Conservation (phyloP, 2,113 vertebrate species). For the Lota lota region DNA sequence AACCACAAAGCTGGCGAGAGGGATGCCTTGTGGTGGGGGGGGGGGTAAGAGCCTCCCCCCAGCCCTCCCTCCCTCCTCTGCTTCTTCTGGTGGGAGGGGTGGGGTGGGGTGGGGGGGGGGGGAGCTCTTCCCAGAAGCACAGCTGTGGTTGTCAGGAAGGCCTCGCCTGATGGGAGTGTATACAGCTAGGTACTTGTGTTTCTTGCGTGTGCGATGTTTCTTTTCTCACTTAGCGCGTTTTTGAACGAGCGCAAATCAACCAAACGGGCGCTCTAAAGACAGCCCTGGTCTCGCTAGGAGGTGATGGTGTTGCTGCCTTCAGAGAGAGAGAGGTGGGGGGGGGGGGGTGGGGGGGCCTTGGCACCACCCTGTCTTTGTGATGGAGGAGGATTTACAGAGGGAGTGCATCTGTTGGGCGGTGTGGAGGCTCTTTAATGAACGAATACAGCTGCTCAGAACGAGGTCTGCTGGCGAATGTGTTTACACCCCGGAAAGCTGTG, state of each 20-base stretch:
- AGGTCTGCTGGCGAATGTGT: constrained; percentile 48
- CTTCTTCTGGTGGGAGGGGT: constrained; percentile 58
- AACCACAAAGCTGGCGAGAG: constrained; percentile 53
- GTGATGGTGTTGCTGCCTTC: no score
- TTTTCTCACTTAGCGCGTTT: no score
- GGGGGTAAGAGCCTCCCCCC: constrained; percentile 44
- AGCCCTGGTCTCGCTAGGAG: no score
- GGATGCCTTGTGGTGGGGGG: constrained; percentile 27
- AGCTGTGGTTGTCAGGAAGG: constrained; percentile 35
- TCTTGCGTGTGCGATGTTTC: no score
- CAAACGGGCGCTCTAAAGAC: no score
- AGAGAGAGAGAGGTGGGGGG: no score
- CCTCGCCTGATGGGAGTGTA: constrained; percentile 27
- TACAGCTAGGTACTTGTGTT: neutral
- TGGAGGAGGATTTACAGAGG: constrained; percentile 35
- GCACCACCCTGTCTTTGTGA: constrained; percentile 28
- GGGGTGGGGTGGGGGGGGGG: neutral
- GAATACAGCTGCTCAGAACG: constrained; percentile 39
- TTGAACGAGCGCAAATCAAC: no score
- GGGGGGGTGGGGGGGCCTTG: no score
- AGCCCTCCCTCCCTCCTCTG: constrained; percentile 24
- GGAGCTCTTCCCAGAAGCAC: constrained; percentile 63
- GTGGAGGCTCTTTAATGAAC: constrained; percentile 26
- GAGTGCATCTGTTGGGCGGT: constrained; percentile 33
- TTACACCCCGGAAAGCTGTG: constrained; percentile 26